phyloP scores from a whole-genome alignment of 2,888 invertebrate genomes.

The Drosophila aldrichi region DNA sequence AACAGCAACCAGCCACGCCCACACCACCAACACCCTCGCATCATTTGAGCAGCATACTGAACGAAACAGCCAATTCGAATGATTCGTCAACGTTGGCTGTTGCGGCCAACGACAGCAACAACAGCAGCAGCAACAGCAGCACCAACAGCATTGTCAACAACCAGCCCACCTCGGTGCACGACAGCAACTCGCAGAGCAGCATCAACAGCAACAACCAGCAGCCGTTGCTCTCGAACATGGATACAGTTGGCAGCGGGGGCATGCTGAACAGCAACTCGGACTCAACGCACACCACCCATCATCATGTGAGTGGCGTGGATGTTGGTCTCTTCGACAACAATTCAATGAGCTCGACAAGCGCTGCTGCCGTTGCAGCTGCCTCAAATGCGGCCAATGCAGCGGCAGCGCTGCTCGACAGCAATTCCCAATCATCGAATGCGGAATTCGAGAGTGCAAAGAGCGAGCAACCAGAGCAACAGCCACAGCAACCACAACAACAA shows the following conservation, averaged over 20 bases:
- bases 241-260: slow-evolving; percentile 55
- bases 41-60: slow-evolving; percentile 80
- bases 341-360: slow-evolving; percentile 83
- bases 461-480: slow-evolving; percentile 32
- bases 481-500: not conserved
- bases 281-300: slow-evolving; percentile 69
- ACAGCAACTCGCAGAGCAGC: slow-evolving; percentile 85
- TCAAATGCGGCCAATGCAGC: slow-evolving; percentile 76
- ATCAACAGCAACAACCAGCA: slow-evolving; percentile 83
- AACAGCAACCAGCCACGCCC: slow-evolving; percentile 66
- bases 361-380: slow-evolving; percentile 71
- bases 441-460: slow-evolving; percentile 64
- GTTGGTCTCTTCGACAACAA: slow-evolving; percentile 82
- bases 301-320: slow-evolving; percentile 69
- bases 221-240: slow-evolving; percentile 68
- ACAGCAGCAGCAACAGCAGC: slow-evolving; percentile 84
- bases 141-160: slow-evolving; percentile 85
- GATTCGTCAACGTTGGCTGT: slow-evolving; percentile 84
- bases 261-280: slow-evolving; percentile 83
- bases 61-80: slow-evolving; percentile 84
- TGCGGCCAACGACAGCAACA: slow-evolving; percentile 84
- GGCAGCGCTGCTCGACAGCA: slow-evolving; percentile 81
- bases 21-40: slow-evolving; percentile 75
- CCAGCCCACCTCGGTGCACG: slow-evolving; percentile 85
- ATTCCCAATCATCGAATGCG: slow-evolving; percentile 79